Conservation (phyloP, 2,797 vertebrate species). For the Typhlichthys eigenmanni region DNA sequence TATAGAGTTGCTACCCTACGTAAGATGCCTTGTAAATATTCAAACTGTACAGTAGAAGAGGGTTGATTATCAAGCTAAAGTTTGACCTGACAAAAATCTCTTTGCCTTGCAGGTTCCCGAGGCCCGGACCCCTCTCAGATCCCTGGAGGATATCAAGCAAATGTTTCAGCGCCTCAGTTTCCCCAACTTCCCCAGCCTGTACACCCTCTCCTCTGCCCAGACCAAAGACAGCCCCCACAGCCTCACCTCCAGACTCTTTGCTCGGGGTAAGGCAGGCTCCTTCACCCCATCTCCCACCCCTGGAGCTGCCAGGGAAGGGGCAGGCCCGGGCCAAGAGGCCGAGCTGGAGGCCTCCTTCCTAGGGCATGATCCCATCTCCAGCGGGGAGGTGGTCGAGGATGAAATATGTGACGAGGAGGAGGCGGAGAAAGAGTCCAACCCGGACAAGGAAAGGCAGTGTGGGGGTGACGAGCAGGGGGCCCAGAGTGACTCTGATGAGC, state of each 20-base stretch:
- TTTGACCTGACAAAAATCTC: neutral
- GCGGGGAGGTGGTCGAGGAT: conserved; percentile 6
- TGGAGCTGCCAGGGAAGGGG: conserved; percentile 4
- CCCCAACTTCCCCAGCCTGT: conserved; percentile 71
- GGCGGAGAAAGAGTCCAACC: neutral
- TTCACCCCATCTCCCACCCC: conserved; percentile 13
- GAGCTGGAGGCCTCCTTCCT: conserved; percentile 13
- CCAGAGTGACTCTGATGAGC: conserved; percentile 39
- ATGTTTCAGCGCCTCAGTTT: conserved; percentile 86
- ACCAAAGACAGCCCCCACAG: conserved; percentile 42
- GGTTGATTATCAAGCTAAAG: neutral
- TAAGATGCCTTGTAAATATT: too few species aligned
- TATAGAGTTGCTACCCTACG: too few species aligned
- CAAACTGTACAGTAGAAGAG: neutral
- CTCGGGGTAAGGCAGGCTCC: conserved; percentile 35
- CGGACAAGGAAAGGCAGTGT: neutral
- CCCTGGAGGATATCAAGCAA: conserved; percentile 86
- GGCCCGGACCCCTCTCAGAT: conserved; percentile 73
- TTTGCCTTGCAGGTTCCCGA: conserved; percentile 69
- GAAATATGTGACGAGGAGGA: neutral
- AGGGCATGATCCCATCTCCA: neutral
- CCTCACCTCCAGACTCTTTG: conserved; percentile 52
- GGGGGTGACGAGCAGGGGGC: conserved; percentile 2
- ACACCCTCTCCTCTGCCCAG: conserved; percentile 35
- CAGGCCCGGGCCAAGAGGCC: conserved; percentile 15